Base-by-base conservation (phyloP, 2,888 invertebrate genomes). In the Operophtera brumata region DNA sequence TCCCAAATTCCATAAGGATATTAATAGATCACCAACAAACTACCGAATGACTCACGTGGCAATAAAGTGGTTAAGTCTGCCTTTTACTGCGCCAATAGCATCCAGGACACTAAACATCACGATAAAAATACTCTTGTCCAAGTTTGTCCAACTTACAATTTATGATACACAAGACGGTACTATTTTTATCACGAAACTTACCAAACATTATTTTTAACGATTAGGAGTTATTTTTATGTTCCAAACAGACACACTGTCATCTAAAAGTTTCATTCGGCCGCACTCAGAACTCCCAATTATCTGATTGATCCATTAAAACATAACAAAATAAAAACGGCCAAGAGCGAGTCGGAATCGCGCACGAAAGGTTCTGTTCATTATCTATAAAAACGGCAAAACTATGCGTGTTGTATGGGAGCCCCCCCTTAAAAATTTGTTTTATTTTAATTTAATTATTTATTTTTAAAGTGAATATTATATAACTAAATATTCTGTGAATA, bases 161-260 rank as follows among this genome's bases (percentile, higher is more conserved):
- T 69, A 69, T 64, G 62, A 61, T 59, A 57, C 58, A 60, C 60
- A 56, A 64, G 66, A 64, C 53, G 53, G 28, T 45, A 64, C 64
- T 64, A 67, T 69, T 73, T 73, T 71, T 71, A 70, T 59, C 47
- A 46, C 48, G 47, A 14, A 54, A 57, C 53, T 64, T 64, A 62
- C 64, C 57, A 62, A 62, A 71, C 64, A 67, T 66, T 67, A 69
- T 65, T 72, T 73, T 75, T 70, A 69, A 74, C 67, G 70, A 68
- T 70, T 68, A 61, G 61, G 56, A 68, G 65, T 65, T 73, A 75
- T 73, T 74, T 73, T 70, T 74, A 71, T 68, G 69, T 70, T 64
- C 61, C 55, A 42, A 47, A 28, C 57, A 52, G 54, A 48, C 47
- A 13, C 28, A 20, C 20, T 20, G 20, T 20, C 20, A 28, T 56